phyloP scores from a whole-genome alignment of 2,797 vertebrate genomes.

The Diglossa cyanea region DNA sequence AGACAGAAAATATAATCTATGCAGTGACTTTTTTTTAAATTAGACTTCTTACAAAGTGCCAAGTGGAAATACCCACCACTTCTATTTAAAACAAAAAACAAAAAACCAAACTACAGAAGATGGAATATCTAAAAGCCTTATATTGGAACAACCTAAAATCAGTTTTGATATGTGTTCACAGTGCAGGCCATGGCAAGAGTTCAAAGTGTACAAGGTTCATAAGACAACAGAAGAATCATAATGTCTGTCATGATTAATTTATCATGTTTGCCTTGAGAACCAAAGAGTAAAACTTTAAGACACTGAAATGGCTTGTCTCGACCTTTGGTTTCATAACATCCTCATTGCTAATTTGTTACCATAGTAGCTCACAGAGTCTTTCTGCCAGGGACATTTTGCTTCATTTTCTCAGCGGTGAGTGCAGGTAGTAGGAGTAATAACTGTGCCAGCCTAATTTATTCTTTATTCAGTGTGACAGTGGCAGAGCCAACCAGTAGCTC shows the following conservation, averaged over 20 bases:
- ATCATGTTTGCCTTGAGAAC: background rate
- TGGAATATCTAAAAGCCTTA: background rate
- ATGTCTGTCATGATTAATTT: background rate
- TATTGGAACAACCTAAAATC: background rate
- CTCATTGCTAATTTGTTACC: background rate
- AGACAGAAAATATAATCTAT: background rate
- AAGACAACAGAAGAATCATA: background rate
- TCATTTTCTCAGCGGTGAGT: background rate
- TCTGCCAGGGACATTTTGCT: background rate
- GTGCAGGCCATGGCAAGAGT: background rate
- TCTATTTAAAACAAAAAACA: background rate
- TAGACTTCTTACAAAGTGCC: background rate
- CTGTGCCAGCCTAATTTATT: background rate
- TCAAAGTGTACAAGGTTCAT: background rate
- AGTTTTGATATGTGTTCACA: background rate
- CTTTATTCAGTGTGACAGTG: background rate
- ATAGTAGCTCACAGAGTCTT: background rate
- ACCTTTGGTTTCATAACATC: background rate
- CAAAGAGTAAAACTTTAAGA: background rate
- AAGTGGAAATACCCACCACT: background rate
- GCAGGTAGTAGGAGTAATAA: background rate
- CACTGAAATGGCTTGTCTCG: background rate
- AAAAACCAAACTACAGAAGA: fast-evolving
- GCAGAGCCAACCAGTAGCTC: background rate
- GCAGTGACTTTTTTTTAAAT: background rate